Conservation (phyloP, 2,113 vertebrate species). For the Tachycineta bicolor region DNA sequence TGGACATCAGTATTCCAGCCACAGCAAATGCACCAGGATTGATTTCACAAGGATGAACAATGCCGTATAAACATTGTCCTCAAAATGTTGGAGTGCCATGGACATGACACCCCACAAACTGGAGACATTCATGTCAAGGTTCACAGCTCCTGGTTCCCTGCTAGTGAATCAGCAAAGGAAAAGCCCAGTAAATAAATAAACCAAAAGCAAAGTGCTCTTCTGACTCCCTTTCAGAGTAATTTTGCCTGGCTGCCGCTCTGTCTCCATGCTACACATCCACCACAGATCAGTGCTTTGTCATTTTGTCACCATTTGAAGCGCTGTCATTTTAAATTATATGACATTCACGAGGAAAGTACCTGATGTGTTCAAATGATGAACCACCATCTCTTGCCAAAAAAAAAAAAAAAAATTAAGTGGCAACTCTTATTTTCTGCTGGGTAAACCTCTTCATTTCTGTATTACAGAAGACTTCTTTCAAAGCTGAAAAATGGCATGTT, state of each 20-base stretch:
- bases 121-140: not conserved
- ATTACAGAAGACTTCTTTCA: not conserved
- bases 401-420: slow-evolving; percentile 7
- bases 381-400: slow-evolving; percentile 6
- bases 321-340: not conserved
- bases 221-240: not conserved
- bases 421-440: not conserved
- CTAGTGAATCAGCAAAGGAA: not conserved
- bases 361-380: slow-evolving; percentile 50
- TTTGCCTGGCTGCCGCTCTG: not conserved
- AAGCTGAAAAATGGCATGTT: not conserved
- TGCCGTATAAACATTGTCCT: not conserved
- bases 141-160: not conserved
- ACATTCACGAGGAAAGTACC: not conserved
- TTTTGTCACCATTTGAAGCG: slow-evolving; percentile 35
- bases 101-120: not conserved
- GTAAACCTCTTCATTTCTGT: not conserved
- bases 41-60: not conserved
- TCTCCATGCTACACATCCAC: not conserved
- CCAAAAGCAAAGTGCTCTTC: not conserved
- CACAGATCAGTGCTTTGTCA: not conserved
- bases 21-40: not conserved
- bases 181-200: not conserved
- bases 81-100: not conserved
- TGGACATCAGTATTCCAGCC: not conserved